A percentile compares a stretch with the other conserved stretches of the same genome.
phyloP scores from a whole-genome alignment of 2,888 invertebrate species.

The Drosophila sordidula region DNA sequence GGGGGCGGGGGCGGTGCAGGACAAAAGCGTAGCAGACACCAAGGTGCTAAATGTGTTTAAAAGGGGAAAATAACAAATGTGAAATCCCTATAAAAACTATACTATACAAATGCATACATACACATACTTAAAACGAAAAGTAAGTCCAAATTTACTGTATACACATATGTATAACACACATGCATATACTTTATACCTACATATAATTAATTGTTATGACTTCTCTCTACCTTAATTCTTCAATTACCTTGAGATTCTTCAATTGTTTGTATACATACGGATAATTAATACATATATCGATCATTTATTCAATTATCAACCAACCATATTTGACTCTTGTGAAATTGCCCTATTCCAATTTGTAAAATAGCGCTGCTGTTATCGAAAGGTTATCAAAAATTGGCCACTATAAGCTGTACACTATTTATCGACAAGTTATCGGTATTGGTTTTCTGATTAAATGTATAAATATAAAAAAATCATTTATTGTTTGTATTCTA shows the following conservation, averaged over 20 bases:
- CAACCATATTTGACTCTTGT: no score
- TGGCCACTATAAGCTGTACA: no score
- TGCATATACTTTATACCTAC: not conserved
- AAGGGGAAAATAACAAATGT: not conserved
- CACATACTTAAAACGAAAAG: no score
- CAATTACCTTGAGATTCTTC: not conserved
- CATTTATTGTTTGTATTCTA: not conserved
- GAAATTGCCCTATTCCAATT: no score
- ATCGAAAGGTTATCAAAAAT: no score
- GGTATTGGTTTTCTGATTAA: not conserved
- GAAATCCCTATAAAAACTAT: not conserved
- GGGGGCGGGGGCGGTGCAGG: not conserved
- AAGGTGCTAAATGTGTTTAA: slow-evolving; percentile 35
- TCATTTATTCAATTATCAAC: not conserved
- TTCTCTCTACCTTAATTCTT: not conserved
- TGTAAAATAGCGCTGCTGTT: no score
- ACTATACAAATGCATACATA: no score
- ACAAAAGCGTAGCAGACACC: slow-evolving; percentile 25
- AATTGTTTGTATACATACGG: not conserved
- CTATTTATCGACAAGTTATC: not conserved
- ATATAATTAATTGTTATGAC: not conserved
- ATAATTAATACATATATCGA: no score
- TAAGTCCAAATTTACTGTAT: not conserved
- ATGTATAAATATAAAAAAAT: no score
- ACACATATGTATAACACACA: not conserved